Base-by-base conservation (phyloP, 1,140 invertebrate genomes). In the Lerema accius region DNA sequence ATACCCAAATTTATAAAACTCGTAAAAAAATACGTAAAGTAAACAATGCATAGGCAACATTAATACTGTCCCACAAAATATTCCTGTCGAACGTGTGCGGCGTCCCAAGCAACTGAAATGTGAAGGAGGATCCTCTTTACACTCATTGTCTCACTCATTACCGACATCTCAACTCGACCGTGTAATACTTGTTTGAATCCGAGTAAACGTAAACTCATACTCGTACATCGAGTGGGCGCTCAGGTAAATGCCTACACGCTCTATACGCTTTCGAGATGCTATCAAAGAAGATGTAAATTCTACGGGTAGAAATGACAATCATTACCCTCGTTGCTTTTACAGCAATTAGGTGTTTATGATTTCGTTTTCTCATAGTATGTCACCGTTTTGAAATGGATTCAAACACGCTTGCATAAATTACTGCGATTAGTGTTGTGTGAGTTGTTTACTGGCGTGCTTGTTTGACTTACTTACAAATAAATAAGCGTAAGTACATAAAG, bases 161-260 rank as follows among this genome's bases (percentile, higher is more conserved):
- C 72, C 64, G 76, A 69, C 81, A 55, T 72, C 69, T 80, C 65
- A 80, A 89, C 69, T 83, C 72, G 75, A 74, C 77, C 78, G 86
- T 74, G 71, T 89, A 80, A 89, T 86, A 84, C 73, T 74, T 64
- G 76, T 78, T 77, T 79, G 68, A 73, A 76, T 81, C 73, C 71
- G 69, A 69, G 71, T 73, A 81, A 79, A 81, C 75, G n/a, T n/a
- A n/a, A n/a, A n/a, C n/a, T n/a, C n/a, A n/a, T n/a, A n/a, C n/a
- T n/a, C n/a, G n/a, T n/a, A n/a, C n/a, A n/a, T 43, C 51, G 65
- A 75, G 74, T 79, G 78, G 78, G 78, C 78, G 78, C 76, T 72
- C 16, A 86, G 78, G 82, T 86, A 80, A 84, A 85, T 84, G 70
- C 78, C 78, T 85, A 81, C 82, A 83, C 80, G 78, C 82, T 79